Percentiles rank a stretch among this genome's conserved stretches.
These are phyloP conservation scores for Dasysyrphus tricinctus DNA, from an alignment of 2,888 invertebrate species.

Conservation along the genomic window DNA sequence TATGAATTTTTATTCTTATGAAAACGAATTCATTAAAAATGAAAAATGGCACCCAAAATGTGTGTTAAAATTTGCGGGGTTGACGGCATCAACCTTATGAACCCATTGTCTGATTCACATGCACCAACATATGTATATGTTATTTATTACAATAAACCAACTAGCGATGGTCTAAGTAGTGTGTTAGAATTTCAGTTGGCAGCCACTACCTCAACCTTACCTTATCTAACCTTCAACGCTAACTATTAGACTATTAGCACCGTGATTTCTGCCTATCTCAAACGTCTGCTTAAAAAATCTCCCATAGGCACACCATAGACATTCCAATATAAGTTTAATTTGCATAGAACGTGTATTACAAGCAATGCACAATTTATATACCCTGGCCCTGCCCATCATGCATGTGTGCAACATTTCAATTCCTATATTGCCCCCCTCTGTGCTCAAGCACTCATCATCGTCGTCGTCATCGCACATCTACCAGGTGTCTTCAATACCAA, in stretches of 20 bases:
- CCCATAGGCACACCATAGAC: slow-evolving; percentile 40
- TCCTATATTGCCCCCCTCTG: neutral
- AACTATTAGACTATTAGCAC: neutral
- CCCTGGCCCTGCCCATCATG: slow-evolving; percentile 4
- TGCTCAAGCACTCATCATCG: neutral
- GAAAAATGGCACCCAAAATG: too few species aligned
- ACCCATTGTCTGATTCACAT: too few species aligned
- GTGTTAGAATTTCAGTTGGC: too few species aligned
- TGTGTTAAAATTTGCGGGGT: too few species aligned
- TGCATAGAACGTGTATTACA: slow-evolving; percentile 56
- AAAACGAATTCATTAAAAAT: too few species aligned
- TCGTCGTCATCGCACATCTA: neutral
- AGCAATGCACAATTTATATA: slow-evolving; percentile 21
- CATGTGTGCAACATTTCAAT: slow-evolving; percentile 53
- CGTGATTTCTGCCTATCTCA: slow-evolving; percentile 9
- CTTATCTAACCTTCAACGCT: neutral
- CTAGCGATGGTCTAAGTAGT: too few species aligned
- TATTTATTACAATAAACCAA: too few species aligned
- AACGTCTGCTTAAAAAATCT: slow-evolving; percentile 29
- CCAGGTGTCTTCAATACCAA: slow-evolving; percentile 56
- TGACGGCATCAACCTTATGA: too few species aligned
- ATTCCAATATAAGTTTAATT: slow-evolving; percentile 49
- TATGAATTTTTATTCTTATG: too few species aligned
- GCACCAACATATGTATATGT: too few species aligned
- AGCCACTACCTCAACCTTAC: too few species aligned